Conservation (phyloP, 2,888 invertebrate genomes). For the Aporophyla nigra region DNA sequence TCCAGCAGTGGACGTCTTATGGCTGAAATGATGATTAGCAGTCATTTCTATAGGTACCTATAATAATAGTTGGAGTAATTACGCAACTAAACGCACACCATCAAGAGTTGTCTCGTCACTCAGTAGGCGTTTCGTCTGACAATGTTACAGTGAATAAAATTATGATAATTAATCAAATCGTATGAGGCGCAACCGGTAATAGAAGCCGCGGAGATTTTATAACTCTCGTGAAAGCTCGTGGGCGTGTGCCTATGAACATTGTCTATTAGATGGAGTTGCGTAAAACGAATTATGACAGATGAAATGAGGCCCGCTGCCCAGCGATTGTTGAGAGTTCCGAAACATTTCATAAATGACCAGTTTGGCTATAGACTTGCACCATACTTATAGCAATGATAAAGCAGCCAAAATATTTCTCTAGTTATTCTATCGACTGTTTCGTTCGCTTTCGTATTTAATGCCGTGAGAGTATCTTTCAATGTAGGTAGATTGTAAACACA, state of each 20-base stretch:
- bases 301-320: constrained; percentile 67
- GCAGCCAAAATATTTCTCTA: constrained; percentile 10
- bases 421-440: not conserved
- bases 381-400: constrained; percentile 41
- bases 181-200: constrained; percentile 70
- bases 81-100: constrained; percentile 52
- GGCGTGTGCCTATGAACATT: constrained; percentile 73
- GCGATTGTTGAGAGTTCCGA: constrained; percentile 55
- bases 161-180: constrained; percentile 81
- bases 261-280: constrained; percentile 72
- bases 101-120: constrained; percentile 54
- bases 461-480: constrained; percentile 3
- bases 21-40: no score
- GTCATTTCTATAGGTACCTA: no score
- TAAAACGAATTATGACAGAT: constrained; percentile 76
- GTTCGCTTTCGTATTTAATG: not conserved
- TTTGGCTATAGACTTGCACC: constrained; percentile 43
- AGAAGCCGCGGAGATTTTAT: constrained; percentile 60
- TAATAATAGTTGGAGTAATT: constrained; percentile 43
- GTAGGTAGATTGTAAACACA: constrained; percentile 1
- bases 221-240: constrained; percentile 81
- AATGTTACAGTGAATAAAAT: constrained; percentile 73
- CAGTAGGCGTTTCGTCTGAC: constrained; percentile 67
- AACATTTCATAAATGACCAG: constrained; percentile 59
- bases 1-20: no score